A percentile compares a stretch with the other conserved stretches of the same genome.
Conservation (phyloP, 64 coral and sea anemone species). For the Stichodactyla mertensii region DNA sequence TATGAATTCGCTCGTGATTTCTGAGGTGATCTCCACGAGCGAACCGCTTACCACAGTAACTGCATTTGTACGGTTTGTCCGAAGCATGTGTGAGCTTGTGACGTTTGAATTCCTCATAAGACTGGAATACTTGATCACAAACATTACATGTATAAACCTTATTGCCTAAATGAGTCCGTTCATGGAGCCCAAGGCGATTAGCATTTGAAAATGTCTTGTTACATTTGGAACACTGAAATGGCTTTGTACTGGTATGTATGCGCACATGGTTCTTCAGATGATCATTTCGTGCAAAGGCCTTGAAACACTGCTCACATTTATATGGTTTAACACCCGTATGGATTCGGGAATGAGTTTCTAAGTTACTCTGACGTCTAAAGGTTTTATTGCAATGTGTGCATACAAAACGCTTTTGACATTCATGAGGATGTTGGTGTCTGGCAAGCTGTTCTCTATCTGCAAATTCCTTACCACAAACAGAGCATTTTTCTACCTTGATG, state of each 20-base stretch:
- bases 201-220: conserved; percentile 3
- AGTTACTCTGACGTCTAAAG: background rate
- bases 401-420: background rate
- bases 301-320: conserved; percentile 22
- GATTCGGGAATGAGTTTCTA: conserved; percentile 18
- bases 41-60: background rate
- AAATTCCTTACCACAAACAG: conserved; percentile 6
- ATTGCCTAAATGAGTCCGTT: background rate
- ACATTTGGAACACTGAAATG: conserved; percentile 23
- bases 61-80: background rate
- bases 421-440: conserved; percentile 4
- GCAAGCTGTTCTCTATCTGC: background rate
- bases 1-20: conserved; percentile 4
- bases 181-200: background rate
- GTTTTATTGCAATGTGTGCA: conserved; percentile 23
- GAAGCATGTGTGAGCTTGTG: conserved; percentile 3
- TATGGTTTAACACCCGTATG: conserved; percentile 41
- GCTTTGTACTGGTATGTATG: conserved; percentile 17
- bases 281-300: conserved; percentile 1
- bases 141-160: background rate
- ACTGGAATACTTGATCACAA: background rate
- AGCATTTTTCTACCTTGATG: background rate
- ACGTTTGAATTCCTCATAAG: background rate
- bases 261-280: conserved; percentile 3
- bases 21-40: background rate